Base-by-base conservation (phyloP, 2,113 vertebrate genomes). In the Phoxinus phoxinus region DNA sequence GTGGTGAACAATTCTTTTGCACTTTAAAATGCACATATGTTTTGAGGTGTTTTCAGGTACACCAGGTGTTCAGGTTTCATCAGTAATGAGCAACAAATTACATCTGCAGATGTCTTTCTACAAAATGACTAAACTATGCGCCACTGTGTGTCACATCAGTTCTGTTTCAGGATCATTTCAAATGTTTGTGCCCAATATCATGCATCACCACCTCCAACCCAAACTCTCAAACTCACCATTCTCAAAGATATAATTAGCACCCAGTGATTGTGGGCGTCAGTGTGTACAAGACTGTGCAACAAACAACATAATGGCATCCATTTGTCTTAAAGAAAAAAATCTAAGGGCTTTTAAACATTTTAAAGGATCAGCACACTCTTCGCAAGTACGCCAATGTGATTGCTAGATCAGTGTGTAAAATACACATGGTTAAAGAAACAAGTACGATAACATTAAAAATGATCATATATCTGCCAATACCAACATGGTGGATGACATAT, bases 1-100 rank as follows among this genome's bases (percentile, higher is more conserved):
- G 6, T 46, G 23, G 37, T 46, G 37, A 46, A 23, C 41, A 7
- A 73, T 46, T 73, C 41, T 74, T 74, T 48, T 41, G 19, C 17
- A 5, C 65, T 69, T 69, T 69, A 35, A 69, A 37, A n/a, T 44
- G 35, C 41, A 13, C 41, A 71, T 73, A 25, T 73, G 71, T 73
- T 73, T 46, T 73, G 37, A 46, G 41, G 69, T 72, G 69, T 72
- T 41, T 72, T 72, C 35, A 72, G 41, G 72, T 74, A 74, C 6
- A 48, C 41, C n/a, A n/a, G n/a, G n/a, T n/a, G n/a, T n/a, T n/a
- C n/a, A n/a, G n/a, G n/a, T n/a, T n/a, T n/a, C 41, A 73, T 73
- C 41, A 25, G 72, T 46, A 27, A 74, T 17, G n/a, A 74, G 41
- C 41, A 8, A 74, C 27, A 46, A 48, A 74, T n/a, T 48, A 25